phyloP scores from a whole-genome alignment of 2,888 invertebrate species.

The Thecophora atra region DNA sequence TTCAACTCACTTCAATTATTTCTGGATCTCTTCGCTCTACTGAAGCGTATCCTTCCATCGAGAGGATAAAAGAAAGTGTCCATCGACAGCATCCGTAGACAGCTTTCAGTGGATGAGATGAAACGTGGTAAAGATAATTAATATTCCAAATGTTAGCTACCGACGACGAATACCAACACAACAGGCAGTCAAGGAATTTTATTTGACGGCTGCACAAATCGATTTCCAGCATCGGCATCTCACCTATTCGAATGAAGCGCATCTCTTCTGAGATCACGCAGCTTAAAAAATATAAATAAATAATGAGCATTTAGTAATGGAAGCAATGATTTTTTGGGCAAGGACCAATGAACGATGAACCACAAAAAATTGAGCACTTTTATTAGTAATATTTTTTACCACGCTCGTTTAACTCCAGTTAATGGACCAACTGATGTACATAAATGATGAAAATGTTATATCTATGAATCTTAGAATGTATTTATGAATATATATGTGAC shows the following conservation, averaged over 20 bases:
- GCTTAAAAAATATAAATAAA: constrained; percentile 1
- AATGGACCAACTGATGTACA: too few species aligned
- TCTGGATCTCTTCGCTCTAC: too few species aligned
- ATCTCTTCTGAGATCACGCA: constrained; percentile 23
- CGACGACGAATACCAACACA: neutral
- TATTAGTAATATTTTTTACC: too few species aligned
- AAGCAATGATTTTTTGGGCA: neutral
- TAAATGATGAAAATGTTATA: too few species aligned
- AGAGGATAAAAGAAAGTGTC: too few species aligned
- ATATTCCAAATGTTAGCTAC: neutral
- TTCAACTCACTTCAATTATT: too few species aligned
- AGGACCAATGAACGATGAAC: neutral
- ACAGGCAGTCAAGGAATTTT: neutral
- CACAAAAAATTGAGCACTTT: neutral
- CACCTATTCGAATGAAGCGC: constrained; percentile 14
- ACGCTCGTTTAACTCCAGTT: too few species aligned
- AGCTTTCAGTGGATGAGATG: neutral
- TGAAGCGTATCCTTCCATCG: too few species aligned
- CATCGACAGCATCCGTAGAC: too few species aligned
- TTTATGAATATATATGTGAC: too few species aligned
- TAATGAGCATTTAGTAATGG: too few species aligned
- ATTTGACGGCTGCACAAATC: neutral
- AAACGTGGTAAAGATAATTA: neutral
- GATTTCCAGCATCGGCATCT: neutral
- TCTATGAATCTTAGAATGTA: too few species aligned